Percentiles rank a stretch among this genome's conserved stretches.
Evolutionary conservation across 2,888 invertebrate genomes (phyloP).

Genomic region (Argyresthia goedartella): DNA sequence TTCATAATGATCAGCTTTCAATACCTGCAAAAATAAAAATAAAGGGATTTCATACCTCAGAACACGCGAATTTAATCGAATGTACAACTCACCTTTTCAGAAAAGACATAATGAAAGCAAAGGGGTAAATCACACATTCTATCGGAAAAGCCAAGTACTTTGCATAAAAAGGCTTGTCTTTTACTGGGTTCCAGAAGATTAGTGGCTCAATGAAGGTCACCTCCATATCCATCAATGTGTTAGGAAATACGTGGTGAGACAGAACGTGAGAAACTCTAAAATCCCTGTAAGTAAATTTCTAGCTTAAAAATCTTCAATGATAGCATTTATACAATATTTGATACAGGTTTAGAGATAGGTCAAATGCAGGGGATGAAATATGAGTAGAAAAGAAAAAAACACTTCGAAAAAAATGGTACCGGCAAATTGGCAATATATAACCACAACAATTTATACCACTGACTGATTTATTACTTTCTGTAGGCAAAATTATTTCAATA

Average conservation of each 20-base stretch:
- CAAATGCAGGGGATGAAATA: not conserved
- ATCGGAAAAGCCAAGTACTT: conserved; percentile 59
- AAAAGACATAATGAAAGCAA: conserved; percentile 41
- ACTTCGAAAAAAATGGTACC: not conserved
- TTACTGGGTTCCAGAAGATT: conserved; percentile 76
- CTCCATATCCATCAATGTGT: conserved; percentile 82
- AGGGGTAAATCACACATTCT: conserved; percentile 43
- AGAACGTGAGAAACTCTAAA: conserved; percentile 84
- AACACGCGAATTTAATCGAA: no score
- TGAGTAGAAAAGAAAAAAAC: not conserved
- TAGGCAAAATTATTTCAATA: not conserved
- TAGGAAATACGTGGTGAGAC: conserved; percentile 85
- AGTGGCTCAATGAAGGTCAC: conserved; percentile 77
- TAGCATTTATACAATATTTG: not conserved
- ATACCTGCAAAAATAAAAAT: not conserved
- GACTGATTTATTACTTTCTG: not conserved
- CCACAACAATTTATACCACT: not conserved
- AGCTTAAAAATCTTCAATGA: not conserved
- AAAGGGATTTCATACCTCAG: no score
- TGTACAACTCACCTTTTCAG: conserved; percentile 43
- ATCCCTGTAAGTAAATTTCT: conserved; percentile 52
- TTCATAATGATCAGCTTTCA: no score
- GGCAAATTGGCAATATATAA: not conserved
- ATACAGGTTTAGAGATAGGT: not conserved
- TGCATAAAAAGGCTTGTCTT: conserved; percentile 50